phyloP scores from a whole-genome alignment of 2,113 vertebrate species.

The Chamaea fasciata region DNA sequence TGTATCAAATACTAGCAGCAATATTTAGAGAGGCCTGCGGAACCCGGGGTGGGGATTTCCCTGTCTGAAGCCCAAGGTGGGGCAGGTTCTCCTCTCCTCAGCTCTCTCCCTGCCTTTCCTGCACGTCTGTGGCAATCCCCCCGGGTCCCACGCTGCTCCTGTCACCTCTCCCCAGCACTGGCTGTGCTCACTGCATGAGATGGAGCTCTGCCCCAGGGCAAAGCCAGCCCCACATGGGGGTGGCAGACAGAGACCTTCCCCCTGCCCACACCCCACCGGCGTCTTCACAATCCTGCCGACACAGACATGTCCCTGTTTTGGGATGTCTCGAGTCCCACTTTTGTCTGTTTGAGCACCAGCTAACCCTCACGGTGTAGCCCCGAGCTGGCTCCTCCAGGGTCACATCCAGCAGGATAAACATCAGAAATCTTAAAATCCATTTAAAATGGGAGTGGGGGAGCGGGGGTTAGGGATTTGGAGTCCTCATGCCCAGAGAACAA shows the following conservation, averaged over 20 bases:
- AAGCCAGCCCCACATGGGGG: fast-evolving
- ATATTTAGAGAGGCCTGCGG: background rate
- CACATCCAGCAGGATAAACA: background rate
- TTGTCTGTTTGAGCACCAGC: fast-evolving
- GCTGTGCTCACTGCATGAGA: fast-evolving
- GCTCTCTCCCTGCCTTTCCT: background rate
- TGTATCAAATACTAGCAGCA: background rate
- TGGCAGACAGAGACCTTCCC: background rate
- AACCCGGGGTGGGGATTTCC: background rate
- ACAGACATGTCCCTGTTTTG: background rate
- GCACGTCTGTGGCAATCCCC: fast-evolving
- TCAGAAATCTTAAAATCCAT: background rate
- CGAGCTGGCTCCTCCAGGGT: background rate
- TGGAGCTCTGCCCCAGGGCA: background rate
- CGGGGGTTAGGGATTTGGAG: background rate
- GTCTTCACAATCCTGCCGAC: background rate
- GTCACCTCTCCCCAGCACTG: background rate
- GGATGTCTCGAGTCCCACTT: background rate
- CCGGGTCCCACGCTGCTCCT: background rate
- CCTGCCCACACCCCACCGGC: background rate
- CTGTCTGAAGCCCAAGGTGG: background rate
- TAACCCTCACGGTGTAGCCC: fast-evolving
- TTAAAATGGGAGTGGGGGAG: background rate
- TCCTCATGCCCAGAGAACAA: fast-evolving
- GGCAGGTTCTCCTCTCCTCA: background rate